Percentiles rank a stretch among this genome's conserved stretches.
phyloP scores from a whole-genome alignment of 2,888 invertebrate species.

The Sipha maydis region DNA sequence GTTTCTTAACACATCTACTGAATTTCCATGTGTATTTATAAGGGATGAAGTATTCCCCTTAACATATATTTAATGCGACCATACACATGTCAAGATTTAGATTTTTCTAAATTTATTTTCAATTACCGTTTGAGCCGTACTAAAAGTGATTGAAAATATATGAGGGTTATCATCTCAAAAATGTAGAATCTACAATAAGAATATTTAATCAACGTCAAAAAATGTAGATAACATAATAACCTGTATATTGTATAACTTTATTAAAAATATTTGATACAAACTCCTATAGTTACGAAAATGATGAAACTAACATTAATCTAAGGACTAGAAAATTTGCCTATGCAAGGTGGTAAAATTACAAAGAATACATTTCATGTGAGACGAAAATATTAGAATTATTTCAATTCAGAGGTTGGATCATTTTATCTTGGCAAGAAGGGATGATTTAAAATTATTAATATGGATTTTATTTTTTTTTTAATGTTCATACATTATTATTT shows the following conservation, averaged over 20 bases:
- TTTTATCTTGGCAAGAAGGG: slow-evolving; percentile 22
- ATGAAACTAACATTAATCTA: slow-evolving; percentile 34
- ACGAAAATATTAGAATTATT: too few species aligned
- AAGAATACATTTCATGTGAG: too few species aligned
- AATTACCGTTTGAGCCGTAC: slow-evolving; percentile 15
- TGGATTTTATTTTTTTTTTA: slow-evolving; percentile 8
- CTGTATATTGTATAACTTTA: slow-evolving; percentile 41
- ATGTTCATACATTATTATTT: too few species aligned
- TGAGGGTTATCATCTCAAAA: slow-evolving; percentile 26
- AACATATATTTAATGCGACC: too few species aligned
- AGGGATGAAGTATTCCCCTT: too few species aligned
- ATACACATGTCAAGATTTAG: neutral
- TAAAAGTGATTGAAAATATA: too few species aligned
- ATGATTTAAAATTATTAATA: slow-evolving; percentile 9
- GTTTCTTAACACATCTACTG: neutral
- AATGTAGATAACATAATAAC: slow-evolving; percentile 25
- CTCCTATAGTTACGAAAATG: slow-evolving; percentile 21
- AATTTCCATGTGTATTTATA: neutral
- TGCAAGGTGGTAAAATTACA: too few species aligned
- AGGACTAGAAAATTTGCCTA: too few species aligned
- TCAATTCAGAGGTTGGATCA: too few species aligned
- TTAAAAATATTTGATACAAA: slow-evolving; percentile 11
- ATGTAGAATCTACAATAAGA: slow-evolving; percentile 1
- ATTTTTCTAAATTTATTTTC: neutral
- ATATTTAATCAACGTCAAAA: neutral